Conservation (phyloP, 1,140 invertebrate genomes). For the Drosophila sucinea region DNA sequence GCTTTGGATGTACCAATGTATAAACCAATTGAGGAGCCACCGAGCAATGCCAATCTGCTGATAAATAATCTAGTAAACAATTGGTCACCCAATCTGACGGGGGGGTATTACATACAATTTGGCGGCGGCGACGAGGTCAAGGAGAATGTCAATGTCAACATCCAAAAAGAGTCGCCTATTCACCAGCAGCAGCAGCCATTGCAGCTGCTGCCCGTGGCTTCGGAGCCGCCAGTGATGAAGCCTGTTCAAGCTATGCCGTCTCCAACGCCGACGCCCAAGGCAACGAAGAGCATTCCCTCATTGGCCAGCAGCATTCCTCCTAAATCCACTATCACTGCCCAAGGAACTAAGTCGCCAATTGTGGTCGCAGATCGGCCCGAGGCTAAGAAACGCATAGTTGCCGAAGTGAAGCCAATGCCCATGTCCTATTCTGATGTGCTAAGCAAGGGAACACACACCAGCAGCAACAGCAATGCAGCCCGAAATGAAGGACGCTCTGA, state of each 20-base stretch:
- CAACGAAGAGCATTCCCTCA: slow-evolving; percentile 19
- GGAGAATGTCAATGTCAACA: slow-evolving; percentile 81
- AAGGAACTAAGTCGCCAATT: slow-evolving; percentile 71
- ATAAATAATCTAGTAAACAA: slow-evolving; percentile 92
- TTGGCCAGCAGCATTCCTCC: slow-evolving; percentile 26
- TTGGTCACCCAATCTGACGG: slow-evolving; percentile 91
- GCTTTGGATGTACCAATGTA: background rate
- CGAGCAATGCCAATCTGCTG: slow-evolving; percentile 69
- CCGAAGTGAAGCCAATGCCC: slow-evolving; percentile 93
- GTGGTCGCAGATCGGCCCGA: slow-evolving; percentile 46
- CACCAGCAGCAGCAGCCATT: slow-evolving; percentile 8
- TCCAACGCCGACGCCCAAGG: slow-evolving; percentile 38
- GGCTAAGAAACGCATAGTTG: slow-evolving; percentile 89
- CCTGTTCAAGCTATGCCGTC: slow-evolving; percentile 12
- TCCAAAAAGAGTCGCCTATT: slow-evolving; percentile 22
- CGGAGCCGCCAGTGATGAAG: slow-evolving; percentile 26
- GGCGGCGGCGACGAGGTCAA: slow-evolving; percentile 85
- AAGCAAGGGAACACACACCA: slow-evolving; percentile 85
- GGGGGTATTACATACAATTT: slow-evolving; percentile 92
- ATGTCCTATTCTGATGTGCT: slow-evolving; percentile 92
- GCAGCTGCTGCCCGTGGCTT: slow-evolving; percentile 9
- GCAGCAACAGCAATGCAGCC: slow-evolving; percentile 30
- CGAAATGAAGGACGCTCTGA: slow-evolving; percentile 37
- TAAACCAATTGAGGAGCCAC: slow-evolving; percentile 41
- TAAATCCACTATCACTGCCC: slow-evolving; percentile 46